phyloP scores from a whole-genome alignment of 2,797 vertebrate genomes.

The Enteromius trimaculatus region DNA sequence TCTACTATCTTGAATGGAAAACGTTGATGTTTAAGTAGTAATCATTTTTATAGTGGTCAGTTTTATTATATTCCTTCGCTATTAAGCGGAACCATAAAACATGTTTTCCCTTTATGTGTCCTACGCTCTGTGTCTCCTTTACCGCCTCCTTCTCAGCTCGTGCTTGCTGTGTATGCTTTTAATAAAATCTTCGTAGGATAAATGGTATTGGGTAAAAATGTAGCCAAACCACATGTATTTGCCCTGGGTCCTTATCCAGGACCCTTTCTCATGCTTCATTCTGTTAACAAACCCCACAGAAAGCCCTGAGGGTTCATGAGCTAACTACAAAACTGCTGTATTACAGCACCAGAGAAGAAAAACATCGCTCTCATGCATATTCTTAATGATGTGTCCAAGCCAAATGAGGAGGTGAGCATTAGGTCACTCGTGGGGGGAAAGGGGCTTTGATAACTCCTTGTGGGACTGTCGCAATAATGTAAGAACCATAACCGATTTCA shows the following conservation, averaged over 20 bases:
- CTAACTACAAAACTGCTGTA: constrained; percentile 44
- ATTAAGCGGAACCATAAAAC: constrained; percentile 16
- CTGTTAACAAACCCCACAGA: constrained; percentile 49
- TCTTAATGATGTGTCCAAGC: constrained; percentile 50
- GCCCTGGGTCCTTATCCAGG: constrained; percentile 43
- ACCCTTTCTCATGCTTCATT: constrained; percentile 49
- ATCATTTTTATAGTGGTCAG: not conserved
- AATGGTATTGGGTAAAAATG: constrained; percentile 37
- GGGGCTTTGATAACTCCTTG: constrained; percentile 44
- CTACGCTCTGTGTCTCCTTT: constrained; percentile 34
- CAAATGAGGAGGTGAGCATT: constrained; percentile 44
- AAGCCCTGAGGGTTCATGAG: constrained; percentile 36
- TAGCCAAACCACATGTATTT: constrained; percentile 50
- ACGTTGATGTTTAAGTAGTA: constrained; percentile 6
- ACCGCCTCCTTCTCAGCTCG: constrained; percentile 22
- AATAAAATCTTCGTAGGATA: constrained; percentile 42
- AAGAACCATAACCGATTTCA: constrained; percentile 41
- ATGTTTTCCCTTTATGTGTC: constrained; percentile 28
- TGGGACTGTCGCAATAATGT: constrained; percentile 43
- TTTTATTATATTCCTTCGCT: constrained; percentile 19
- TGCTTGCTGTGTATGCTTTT: constrained; percentile 39
- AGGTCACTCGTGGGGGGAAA: constrained; percentile 36
- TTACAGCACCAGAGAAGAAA: constrained; percentile 35
- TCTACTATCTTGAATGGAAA: constrained; percentile 14
- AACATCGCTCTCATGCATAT: constrained; percentile 46